Evolutionary conservation across 2,113 vertebrate genomes (phyloP).

Genomic region (Poecilia latipinna): DNA sequence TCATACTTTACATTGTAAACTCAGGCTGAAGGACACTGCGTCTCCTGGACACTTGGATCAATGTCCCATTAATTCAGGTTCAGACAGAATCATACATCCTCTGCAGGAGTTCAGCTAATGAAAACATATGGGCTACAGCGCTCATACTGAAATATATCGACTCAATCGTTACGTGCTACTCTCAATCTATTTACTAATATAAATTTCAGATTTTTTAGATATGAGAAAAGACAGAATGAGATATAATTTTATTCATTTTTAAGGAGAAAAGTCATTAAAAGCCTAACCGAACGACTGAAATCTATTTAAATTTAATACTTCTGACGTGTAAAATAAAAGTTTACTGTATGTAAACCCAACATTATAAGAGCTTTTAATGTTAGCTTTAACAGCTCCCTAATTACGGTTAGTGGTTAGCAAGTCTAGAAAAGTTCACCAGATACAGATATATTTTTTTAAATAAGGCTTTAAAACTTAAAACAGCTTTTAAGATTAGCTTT

Average conservation of each 20-base stretch:
- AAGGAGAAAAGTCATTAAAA: neutral
- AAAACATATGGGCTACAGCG: conserved; percentile 10
- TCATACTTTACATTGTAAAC: neutral
- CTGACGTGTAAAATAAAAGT: too few relatives aligned
- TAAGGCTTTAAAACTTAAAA: neutral
- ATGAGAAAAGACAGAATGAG: neutral
- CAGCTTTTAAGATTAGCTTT: neutral
- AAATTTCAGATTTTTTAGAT: neutral
- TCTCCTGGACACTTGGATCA: conserved; percentile 38
- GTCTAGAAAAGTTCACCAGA: too few relatives aligned
- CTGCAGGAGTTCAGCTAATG: conserved; percentile 1
- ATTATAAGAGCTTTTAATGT: neutral
- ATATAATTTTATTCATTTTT: neutral
- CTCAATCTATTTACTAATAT: neutral
- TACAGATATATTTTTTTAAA: neutral
- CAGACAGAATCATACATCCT: conserved; percentile 2
- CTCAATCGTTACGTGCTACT: neutral
- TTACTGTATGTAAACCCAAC: neutral
- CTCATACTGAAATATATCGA: neutral
- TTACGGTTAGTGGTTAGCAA: neutral
- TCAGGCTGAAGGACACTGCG: conserved; percentile 11
- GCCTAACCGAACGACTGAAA: neutral
- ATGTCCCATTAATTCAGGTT: conserved; percentile 44
- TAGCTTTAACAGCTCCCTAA: neutral
- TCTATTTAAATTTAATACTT: neutral